Evolutionary conservation across 2,888 invertebrate species (phyloP).

Genomic region (Tetragonula carbonaria): DNA sequence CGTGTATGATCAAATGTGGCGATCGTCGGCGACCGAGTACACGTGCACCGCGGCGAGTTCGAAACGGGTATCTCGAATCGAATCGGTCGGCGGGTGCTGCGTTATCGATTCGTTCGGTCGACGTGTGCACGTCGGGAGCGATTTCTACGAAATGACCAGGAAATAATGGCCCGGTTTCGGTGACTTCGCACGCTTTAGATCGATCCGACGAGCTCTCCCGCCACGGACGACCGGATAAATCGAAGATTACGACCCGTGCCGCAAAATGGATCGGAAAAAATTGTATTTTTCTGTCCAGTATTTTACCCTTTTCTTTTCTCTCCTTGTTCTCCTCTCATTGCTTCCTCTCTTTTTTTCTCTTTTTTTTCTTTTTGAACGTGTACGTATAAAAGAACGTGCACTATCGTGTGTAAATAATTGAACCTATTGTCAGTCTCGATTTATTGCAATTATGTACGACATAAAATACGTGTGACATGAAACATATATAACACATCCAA

Average conservation of each 20-base stretch:
- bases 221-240: conserved; percentile 13
- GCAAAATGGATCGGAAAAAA: conserved; percentile 33
- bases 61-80: conserved; percentile 52
- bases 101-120: conserved; percentile 55
- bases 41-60: neutral
- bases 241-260: conserved; percentile 29
- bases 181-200: conserved; percentile 29
- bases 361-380: neutral
- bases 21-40: neutral
- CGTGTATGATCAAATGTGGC: neutral
- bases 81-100: conserved; percentile 48
- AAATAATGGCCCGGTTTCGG: conserved; percentile 60
- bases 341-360: no score
- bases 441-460: no score
- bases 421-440: no score
- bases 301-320: neutral
- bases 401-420: no score
- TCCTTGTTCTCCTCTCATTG: no score
- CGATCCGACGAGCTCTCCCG: conserved; percentile 13
- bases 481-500: no score
- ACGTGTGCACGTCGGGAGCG: conserved; percentile 22
- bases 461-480: no score
- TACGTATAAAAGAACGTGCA: neutral
- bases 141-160: conserved; percentile 58
- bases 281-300: conserved; percentile 7